These are phyloP conservation scores for Cyrtonyx montezumae DNA, from an alignment of 2,113 vertebrate species.

Conservation along the genomic window DNA sequence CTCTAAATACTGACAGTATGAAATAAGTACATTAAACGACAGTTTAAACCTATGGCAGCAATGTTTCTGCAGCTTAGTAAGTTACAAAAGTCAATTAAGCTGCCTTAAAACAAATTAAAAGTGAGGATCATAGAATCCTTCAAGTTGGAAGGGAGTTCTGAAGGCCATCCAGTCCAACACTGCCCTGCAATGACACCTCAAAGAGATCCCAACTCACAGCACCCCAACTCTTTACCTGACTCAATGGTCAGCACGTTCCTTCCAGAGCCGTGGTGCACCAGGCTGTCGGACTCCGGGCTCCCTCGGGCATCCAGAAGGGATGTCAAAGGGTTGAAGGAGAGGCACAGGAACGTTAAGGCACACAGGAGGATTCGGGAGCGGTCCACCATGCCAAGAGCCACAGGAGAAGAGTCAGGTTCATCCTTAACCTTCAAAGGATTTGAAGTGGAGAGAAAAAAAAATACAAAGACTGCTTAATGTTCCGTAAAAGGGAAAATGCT, in stretches of 20 bases:
- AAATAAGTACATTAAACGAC: neutral
- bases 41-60: neutral
- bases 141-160: too few relatives aligned
- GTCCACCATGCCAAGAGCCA: conserved; percentile 95
- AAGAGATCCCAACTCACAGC: neutral
- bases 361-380: conserved; percentile 96
- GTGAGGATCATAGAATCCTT: neutral
- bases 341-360: conserved; percentile 93
- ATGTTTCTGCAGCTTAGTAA: neutral
- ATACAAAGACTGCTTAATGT: neutral
- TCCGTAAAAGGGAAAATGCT: neutral
- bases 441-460: neutral
- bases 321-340: conserved; percentile 95
- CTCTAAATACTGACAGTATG: neutral
- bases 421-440: conserved; percentile 87
- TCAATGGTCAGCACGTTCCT: conserved; percentile 85
- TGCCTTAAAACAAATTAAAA: neutral
- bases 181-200: neutral
- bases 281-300: conserved; percentile 21
- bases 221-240: conserved; percentile 70
- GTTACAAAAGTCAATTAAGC: neutral
- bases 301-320: conserved; percentile 83
- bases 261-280: conserved; percentile 76
- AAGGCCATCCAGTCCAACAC: too few relatives aligned
- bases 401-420: conserved; percentile 92